A percentile compares a stretch with the other conserved stretches of the same genome.
phyloP scores from a whole-genome alignment of 2,797 vertebrate species.

The Acanthis flammea region DNA sequence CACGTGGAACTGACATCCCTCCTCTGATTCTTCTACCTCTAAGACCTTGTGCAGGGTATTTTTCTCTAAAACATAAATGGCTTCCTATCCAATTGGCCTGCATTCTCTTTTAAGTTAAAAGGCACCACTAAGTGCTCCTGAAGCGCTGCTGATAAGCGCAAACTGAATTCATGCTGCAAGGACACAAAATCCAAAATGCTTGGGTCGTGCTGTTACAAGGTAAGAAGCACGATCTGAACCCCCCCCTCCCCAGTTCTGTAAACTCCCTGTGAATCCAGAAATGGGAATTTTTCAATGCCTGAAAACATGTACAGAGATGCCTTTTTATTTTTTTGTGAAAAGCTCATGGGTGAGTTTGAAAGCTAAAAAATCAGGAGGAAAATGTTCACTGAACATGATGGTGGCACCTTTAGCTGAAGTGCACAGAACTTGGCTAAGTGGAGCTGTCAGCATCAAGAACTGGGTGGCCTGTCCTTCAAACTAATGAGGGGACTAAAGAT shows the following conservation, averaged over 20 bases:
- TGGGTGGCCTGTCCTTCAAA: background rate
- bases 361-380: background rate
- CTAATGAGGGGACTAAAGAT: background rate
- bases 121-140: background rate
- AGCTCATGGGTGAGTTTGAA: background rate
- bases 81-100: background rate
- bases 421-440: background rate
- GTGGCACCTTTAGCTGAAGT: background rate
- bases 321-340: background rate
- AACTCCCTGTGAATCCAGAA: background rate
- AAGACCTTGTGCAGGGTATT: background rate
- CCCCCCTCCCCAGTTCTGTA: background rate
- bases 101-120: background rate
- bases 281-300: background rate
- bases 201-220: background rate
- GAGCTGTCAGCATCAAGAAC: rapidly evolving
- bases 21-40: background rate
- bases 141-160: background rate
- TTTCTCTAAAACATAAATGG: background rate
- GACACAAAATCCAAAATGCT: background rate
- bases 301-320: background rate
- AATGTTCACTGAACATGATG: background rate
- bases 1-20: background rate
- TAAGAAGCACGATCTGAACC: background rate
- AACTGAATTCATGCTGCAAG: background rate